phyloP scores from a whole-genome alignment of 2,113 vertebrate genomes.

The Pseudonaja textilis region DNA sequence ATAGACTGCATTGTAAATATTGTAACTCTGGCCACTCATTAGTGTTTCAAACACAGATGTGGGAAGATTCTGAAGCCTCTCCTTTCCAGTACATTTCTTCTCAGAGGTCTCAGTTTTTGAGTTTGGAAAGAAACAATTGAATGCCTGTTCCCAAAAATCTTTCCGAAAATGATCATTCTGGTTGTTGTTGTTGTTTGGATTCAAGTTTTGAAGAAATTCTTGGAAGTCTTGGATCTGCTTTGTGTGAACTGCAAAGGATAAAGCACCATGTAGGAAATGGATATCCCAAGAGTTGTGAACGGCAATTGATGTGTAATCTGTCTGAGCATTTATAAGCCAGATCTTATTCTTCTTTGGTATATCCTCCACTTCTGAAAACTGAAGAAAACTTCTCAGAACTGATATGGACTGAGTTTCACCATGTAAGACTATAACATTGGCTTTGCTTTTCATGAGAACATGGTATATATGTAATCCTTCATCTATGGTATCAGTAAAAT shows the following conservation, averaged over 20 bases:
- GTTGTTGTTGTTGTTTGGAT: not conserved
- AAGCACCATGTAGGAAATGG: not conserved
- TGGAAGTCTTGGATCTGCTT: not conserved
- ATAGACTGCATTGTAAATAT: not conserved
- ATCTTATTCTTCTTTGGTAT: too few species aligned
- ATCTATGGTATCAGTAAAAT: not conserved
- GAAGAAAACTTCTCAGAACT: rapidly evolving
- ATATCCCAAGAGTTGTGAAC: too few species aligned
- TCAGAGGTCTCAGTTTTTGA: rapidly evolving
- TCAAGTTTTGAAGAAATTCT: not conserved
- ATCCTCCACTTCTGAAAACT: not conserved
- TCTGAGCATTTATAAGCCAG: too few species aligned
- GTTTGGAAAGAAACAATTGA: not conserved
- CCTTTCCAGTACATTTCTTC: not conserved
- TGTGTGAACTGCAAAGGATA: not conserved
- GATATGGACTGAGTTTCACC: not conserved
- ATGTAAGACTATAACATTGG: not conserved
- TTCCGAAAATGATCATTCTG: not conserved
- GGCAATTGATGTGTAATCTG: too few species aligned
- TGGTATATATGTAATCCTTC: not conserved
- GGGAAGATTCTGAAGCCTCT: not conserved
- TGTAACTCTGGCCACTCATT: not conserved
- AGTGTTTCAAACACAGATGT: not conserved
- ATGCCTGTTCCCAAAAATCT: not conserved
- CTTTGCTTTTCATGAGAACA: not conserved